These are phyloP conservation scores for Drosophila elegans DNA, from an alignment of 1,140 invertebrate genomes.

Conservation along the genomic window DNA sequence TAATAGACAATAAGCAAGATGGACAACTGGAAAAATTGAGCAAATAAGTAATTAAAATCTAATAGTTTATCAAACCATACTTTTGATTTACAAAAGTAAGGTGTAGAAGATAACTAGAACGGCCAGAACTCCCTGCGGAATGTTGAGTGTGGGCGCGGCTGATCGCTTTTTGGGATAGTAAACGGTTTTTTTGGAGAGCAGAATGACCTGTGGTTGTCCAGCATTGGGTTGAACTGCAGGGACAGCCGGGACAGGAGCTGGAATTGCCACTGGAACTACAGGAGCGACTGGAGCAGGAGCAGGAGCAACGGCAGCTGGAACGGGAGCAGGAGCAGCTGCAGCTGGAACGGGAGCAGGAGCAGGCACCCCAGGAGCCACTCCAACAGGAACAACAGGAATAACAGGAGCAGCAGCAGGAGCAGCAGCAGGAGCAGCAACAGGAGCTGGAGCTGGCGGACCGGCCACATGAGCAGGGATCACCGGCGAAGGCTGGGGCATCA, in stretches of 20 bases:
- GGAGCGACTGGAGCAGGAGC: not conserved
- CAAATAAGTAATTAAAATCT: not conserved
- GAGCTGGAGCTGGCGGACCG: constrained; percentile 1
- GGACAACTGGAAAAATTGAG: no score
- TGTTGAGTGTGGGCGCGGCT: constrained; percentile 20
- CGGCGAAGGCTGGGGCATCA: constrained; percentile 47
- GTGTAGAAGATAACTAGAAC: constrained; percentile 28
- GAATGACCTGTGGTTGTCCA: constrained; percentile 27
- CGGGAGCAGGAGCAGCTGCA: not conserved
- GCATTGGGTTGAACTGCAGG: constrained; percentile 6
- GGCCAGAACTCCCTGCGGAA: constrained; percentile 17
- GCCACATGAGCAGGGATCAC: constrained; percentile 17
- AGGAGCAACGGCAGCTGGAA: not conserved
- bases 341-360: not conserved
- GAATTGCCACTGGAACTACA: not conserved
- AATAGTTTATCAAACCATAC: no score
- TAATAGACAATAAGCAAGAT: no score
- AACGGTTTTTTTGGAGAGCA: constrained; percentile 38
- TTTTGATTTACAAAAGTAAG: not conserved
- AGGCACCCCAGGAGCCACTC: not conserved
- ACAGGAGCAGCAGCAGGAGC: not conserved
- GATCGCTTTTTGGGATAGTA: constrained; percentile 29
- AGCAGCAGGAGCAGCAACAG: not conserved
- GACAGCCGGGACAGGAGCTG: constrained; percentile 3
- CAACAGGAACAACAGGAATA: not conserved